phyloP scores from a whole-genome alignment of 2,113 vertebrate genomes.

The Otus sunia region DNA sequence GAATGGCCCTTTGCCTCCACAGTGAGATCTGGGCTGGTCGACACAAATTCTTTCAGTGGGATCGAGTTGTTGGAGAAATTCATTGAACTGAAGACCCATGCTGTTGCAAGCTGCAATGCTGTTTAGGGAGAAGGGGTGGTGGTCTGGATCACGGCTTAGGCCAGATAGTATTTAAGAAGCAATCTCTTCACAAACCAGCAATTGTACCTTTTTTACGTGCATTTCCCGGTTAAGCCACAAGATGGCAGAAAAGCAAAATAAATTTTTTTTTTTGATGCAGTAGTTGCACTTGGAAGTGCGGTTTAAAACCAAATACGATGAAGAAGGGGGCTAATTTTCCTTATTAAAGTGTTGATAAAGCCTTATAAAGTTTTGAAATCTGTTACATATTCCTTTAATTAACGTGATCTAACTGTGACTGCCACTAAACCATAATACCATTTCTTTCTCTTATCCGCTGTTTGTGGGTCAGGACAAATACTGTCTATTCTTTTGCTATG shows the following conservation, averaged over 20 bases:
- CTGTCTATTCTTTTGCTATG: not conserved
- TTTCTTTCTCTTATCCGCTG: not conserved
- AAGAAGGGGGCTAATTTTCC: not conserved
- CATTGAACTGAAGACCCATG: not conserved
- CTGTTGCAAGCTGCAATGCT: not conserved
- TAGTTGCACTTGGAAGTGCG: not conserved
- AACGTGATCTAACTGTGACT: not conserved
- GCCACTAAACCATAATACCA: accelerated
- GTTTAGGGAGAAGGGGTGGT: not conserved
- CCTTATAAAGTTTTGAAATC: not conserved
- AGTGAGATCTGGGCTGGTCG: not conserved
- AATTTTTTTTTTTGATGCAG: not conserved
- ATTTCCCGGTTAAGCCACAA: constrained; percentile 20
- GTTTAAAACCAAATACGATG: not conserved
- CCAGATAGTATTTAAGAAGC: not conserved
- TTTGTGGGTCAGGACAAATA: not conserved
- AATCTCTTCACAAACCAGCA: not conserved
- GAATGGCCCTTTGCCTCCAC: not conserved
- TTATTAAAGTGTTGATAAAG: not conserved
- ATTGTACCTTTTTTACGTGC: not conserved
- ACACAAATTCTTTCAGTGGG: not conserved
- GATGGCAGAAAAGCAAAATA: constrained; percentile 56
- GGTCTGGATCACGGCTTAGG: not conserved
- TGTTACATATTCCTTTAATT: not conserved
- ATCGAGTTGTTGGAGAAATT: not conserved